Base-by-base conservation (phyloP, 2,888 invertebrate species). In the Tachystola acroxantha region DNA sequence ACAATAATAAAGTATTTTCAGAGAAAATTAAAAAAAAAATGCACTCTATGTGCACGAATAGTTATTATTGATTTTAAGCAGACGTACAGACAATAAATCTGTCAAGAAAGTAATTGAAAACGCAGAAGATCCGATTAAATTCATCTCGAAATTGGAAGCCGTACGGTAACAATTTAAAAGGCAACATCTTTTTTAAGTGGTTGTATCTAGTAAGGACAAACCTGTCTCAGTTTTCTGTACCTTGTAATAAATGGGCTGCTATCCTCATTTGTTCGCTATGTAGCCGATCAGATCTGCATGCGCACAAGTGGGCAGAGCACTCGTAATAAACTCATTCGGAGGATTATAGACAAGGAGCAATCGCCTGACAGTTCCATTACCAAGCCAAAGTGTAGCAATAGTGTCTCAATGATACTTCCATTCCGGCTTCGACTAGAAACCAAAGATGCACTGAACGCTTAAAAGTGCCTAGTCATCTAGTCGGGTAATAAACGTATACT, bases 351-450 rank as follows among this genome's bases (percentile, higher is more conserved):
- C 68, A 62, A 69, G 71, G 50, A 64, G 62, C 67, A 62, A 68
- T 75, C 60, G 52, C 40, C 51, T 77, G 79, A 77, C 81, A 78
- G 72, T 74, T 78, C 79, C 80, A 84, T 80, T 85, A 84, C 72
- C 45, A 46, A 41, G 49, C 46, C 57, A 59, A 65, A 59, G 61
- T 50, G 68, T 66, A 60, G 76, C 61, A 70, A 77, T 71, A 69
- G 6, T 16, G 16, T 16, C 6, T 16, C n/a, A n/a, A n/a, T n/a
- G n/a, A n/a, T n/a, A n/a, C n/a, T n/a, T n/a, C n/a, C n/a, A n/a
- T n/a, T n/a, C n/a, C n/a, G n/a, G n/a, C n/a, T n/a, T n/a, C n/a
- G n/a, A n/a, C n/a, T n/a, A n/a, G n/a, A n/a, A n/a, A n/a, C n/a
- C n/a, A n/a, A n/a, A n/a, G n/a, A n/a, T n/a, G n/a, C n/a, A n/a